Evolutionary conservation across 2,113 vertebrate genomes (phyloP).

Genomic region (Heterochromis multidens): DNA sequence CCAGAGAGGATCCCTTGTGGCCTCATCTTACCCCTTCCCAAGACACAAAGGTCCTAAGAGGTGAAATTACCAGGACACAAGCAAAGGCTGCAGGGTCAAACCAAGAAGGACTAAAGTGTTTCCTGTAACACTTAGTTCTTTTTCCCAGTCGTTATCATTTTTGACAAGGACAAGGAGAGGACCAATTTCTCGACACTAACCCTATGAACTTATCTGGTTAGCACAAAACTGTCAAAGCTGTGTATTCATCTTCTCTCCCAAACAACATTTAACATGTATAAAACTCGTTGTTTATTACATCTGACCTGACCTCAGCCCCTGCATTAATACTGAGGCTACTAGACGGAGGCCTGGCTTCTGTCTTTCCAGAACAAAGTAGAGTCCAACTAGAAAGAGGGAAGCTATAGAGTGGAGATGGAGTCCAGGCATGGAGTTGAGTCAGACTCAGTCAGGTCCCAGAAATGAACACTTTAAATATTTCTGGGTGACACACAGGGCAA

Average conservation of each 20-base stretch:
- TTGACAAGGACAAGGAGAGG: slow-evolving; percentile 4
- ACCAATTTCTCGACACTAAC: not conserved
- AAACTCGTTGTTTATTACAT: slow-evolving; percentile 25
- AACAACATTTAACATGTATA: slow-evolving; percentile 7
- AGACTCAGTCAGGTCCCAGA: slow-evolving; percentile 17
- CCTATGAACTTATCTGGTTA: not conserved
- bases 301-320: slow-evolving; percentile 50
- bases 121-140: not conserved
- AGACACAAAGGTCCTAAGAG: not conserved
- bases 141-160: not conserved
- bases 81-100: not conserved
- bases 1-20: not conserved
- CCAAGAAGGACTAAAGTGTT: not conserved
- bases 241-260: not conserved
- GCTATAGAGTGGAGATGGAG: slow-evolving; percentile 33
- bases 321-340: slow-evolving; percentile 32
- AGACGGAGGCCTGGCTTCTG: slow-evolving; percentile 61
- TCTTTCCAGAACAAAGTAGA: slow-evolving; percentile 27
- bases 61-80: not conserved
- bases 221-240: not conserved
- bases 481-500: slow-evolving; percentile 36
- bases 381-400: not conserved
- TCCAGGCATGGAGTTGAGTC: slow-evolving; percentile 50
- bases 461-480: slow-evolving; percentile 49
- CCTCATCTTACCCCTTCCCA: not conserved